Conservation (phyloP, 2,797 vertebrate genomes). For the Epinephelus awoara region DNA sequence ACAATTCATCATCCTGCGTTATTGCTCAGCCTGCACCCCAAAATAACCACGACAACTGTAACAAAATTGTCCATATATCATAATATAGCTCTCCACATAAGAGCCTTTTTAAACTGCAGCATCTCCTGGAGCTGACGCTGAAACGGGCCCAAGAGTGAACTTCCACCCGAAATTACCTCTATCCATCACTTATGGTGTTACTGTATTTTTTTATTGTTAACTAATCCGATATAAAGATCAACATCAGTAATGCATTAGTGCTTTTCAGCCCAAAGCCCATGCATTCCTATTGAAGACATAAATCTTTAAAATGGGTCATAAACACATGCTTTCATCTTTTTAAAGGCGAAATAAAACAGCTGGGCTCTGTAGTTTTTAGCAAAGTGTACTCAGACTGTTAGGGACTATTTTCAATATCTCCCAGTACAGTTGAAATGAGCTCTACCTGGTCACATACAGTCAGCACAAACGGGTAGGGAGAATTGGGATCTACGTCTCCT, state of each 20-base stretch:
- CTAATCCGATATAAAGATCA: not conserved
- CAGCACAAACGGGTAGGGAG: too few relatives aligned
- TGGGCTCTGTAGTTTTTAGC: not conserved
- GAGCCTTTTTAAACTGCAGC: too few relatives aligned
- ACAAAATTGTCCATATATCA: slow-evolving; percentile 2
- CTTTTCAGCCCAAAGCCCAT: not conserved
- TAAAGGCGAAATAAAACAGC: not conserved
- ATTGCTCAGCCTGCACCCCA: not conserved
- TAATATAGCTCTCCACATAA: not conserved
- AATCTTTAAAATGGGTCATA: not conserved
- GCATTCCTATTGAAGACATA: not conserved
- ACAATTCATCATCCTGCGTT: not conserved
- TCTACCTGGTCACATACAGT: too few relatives aligned
- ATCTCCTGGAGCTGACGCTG: not conserved
- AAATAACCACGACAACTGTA: not conserved
- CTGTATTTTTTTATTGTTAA: not conserved
- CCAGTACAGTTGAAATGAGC: too few relatives aligned
- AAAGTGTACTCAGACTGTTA: not conserved
- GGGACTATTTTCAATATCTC: too few relatives aligned
- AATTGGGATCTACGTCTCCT: too few relatives aligned
- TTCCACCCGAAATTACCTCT: not conserved
- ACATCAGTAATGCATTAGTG: not conserved
- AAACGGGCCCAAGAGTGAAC: not conserved
- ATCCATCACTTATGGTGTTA: slow-evolving; percentile 1
- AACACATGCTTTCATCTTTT: too few relatives aligned